Conservation (phyloP, 1,140 invertebrate species). For the Temnothorax nylanderi region DNA sequence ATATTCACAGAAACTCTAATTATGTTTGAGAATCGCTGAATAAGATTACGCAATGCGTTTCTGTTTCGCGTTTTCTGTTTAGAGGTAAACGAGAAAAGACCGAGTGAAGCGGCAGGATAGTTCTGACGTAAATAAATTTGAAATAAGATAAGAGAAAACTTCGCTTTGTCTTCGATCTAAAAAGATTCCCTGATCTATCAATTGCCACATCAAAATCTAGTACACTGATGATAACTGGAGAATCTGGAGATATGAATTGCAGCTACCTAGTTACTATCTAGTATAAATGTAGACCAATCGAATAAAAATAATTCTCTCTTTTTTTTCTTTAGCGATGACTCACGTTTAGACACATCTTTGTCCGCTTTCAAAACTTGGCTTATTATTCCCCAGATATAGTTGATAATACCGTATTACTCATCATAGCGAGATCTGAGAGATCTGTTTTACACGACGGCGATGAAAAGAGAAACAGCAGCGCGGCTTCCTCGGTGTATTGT, state of each 20-base stretch:
- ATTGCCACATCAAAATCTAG: not conserved
- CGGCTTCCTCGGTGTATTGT: not conserved
- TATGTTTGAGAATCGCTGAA: not conserved
- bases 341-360: not conserved
- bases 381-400: not conserved
- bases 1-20: not conserved
- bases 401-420: constrained; percentile 11
- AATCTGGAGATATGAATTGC: too few species aligned
- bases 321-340: not conserved
- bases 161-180: not conserved
- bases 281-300: not conserved
- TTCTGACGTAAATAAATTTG: not conserved
- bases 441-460: not conserved
- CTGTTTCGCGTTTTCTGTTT: not conserved
- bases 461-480: not conserved
- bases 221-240: too few species aligned
- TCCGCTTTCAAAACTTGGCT: not conserved
- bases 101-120: not conserved
- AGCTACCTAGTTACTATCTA: not conserved
- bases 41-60: not conserved
- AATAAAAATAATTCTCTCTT: not conserved
- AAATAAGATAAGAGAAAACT: not conserved
- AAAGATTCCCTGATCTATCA: not conserved
- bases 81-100: not conserved
- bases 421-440: not conserved